Percentiles rank a stretch among this genome's conserved stretches.
These are phyloP conservation scores for Camponotus vicinus DNA, from an alignment of 1,140 invertebrate species.

Conservation along the genomic window DNA sequence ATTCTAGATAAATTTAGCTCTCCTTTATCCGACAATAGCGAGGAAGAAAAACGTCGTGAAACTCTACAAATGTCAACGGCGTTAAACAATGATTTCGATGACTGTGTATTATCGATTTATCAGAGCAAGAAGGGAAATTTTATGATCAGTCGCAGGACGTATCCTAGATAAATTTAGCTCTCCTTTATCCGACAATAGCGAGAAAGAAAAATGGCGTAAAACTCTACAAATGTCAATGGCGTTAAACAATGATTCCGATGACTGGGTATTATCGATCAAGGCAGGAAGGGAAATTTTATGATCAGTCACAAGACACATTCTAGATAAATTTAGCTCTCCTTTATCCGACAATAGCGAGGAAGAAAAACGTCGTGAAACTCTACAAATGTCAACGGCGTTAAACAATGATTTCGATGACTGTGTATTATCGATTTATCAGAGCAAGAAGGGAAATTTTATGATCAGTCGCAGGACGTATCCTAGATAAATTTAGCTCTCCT, in stretches of 20 bases:
- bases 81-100: not conserved
- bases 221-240: no score
- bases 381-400: no score
- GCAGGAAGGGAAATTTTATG: constrained; percentile 51
- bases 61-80: no score
- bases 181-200: not conserved
- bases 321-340: constrained; percentile 77
- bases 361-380: no score
- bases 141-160: constrained; percentile 72
- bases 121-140: constrained; percentile 1
- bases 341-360: not conserved
- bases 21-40: not conserved
- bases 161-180: constrained; percentile 78
- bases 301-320: constrained; percentile 72
- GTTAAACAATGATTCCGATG: not conserved
- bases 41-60: no score
- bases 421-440: no score
- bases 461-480: constrained; percentile 72
- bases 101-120: constrained; percentile 22
- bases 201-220: no score
- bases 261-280: constrained; percentile 1
- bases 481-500: constrained; percentile 77
- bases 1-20: constrained; percentile 78
- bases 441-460: constrained; percentile 51
- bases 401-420: not conserved